These are phyloP conservation scores for Scrobipalpa atriplicella DNA, from an alignment of 2,888 invertebrate genomes.

Conservation along the genomic window DNA sequence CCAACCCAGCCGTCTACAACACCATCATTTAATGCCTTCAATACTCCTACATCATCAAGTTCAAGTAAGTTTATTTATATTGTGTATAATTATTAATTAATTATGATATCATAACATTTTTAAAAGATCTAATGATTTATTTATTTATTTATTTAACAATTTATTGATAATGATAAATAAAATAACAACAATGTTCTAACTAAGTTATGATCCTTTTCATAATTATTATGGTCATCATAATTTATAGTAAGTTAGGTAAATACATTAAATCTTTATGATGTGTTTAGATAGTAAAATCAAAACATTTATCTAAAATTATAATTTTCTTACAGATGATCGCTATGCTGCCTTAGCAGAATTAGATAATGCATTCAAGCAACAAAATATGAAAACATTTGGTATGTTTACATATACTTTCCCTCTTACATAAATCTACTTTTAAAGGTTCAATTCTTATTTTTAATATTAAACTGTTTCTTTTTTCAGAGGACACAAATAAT, in stretches of 20 bases:
- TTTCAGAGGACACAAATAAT: slow-evolving; percentile 66
- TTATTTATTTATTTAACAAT: no score
- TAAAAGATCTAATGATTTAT: no score
- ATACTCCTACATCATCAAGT: slow-evolving; percentile 49
- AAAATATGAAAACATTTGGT: slow-evolving; percentile 79
- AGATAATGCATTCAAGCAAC: slow-evolving; percentile 88
- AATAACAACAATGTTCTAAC: no score
- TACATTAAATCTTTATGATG: neutral
- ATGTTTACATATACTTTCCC: slow-evolving; percentile 35
- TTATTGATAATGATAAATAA: no score
- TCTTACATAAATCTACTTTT: neutral
- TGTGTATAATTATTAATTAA: no score
- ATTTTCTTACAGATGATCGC: slow-evolving; percentile 87
- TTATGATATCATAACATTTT: no score
- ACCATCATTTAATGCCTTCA: slow-evolving; percentile 61
- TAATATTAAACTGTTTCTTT: slow-evolving; percentile 27
- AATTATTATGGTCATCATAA: no score
- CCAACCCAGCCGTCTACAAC: slow-evolving; percentile 70
- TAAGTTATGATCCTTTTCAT: no score
- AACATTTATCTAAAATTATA: neutral
- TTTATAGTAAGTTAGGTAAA: neutral
- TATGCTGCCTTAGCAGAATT: slow-evolving; percentile 98
- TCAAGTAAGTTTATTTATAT: slow-evolving; percentile 70
- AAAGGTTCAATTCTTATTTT: no score
- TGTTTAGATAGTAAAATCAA: neutral